A percentile compares a stretch with the other conserved stretches of the same genome.
phyloP scores from a whole-genome alignment of 2,888 invertebrate genomes.

The Yponomeuta cagnagella region DNA sequence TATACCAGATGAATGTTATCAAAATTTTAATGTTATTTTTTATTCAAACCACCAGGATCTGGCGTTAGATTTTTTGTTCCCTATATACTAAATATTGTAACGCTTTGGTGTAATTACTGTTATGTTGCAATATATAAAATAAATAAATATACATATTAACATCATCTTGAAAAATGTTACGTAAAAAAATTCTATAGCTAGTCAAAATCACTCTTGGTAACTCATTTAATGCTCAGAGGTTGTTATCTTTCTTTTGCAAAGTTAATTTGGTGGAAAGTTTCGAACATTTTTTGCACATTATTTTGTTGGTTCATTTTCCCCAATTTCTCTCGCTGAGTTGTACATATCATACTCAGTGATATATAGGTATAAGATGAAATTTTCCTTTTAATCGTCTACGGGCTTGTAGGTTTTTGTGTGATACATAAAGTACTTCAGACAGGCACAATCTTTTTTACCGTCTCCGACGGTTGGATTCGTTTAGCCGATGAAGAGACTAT shows the following conservation, averaged over 20 bases:
- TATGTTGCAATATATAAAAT: too few species aligned
- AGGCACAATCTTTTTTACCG: not conserved
- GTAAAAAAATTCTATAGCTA: too few species aligned
- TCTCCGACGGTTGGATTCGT: not conserved
- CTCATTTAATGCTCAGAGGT: not conserved
- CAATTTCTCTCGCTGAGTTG: not conserved
- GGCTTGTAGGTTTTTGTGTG: not conserved
- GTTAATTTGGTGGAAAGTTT: slow-evolving; percentile 4
- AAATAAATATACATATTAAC: too few species aligned
- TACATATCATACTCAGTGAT: not conserved
- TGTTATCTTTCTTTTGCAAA: slow-evolving; percentile 25
- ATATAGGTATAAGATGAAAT: not conserved
- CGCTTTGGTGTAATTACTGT: too few species aligned
- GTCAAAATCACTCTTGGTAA: too few species aligned
- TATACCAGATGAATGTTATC: too few species aligned
- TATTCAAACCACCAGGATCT: too few species aligned
- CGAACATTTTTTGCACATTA: not conserved
- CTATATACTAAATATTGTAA: too few species aligned
- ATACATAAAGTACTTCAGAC: not conserved
- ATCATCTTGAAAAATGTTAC: too few species aligned
- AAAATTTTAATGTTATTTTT: too few species aligned
- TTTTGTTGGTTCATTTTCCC: not conserved
- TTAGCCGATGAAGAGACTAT: slow-evolving; percentile 7
- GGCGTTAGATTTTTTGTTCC: too few species aligned
- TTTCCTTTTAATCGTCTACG: not conserved